Base-by-base conservation (phyloP, 2,113 vertebrate species). In the Garra rufa region DNA sequence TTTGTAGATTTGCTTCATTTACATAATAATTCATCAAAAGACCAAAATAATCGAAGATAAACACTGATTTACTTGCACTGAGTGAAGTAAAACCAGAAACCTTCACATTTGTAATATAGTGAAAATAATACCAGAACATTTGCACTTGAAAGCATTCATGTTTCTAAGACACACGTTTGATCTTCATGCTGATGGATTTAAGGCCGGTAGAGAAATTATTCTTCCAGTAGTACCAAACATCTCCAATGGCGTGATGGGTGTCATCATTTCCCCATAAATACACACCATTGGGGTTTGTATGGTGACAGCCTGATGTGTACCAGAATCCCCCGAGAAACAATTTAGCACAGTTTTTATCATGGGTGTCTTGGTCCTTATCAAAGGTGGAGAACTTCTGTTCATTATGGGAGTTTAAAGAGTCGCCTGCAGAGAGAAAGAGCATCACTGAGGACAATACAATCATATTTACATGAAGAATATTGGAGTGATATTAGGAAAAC, bases 341-440 rank as follows among this genome's bases (percentile, higher is more conserved):
- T 9, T 90, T 90, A 0, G 95, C 94, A 0, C 96, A 96, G 89
- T 95, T 95, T 0, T 34, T 14, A 3, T 3, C 52, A 65, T 74
- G 30, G 38, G 46, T 2, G 67, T 96, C 95, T 85, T 95, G 95
- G 85, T 96, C 94, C 17, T 93, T 92, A 92, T 96, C 94, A 0
- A 93, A 96, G 0, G 94, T 96, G 59, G 94, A 94, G 90, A 96
- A 96, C 88, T 94, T 95, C 93, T 94, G 95, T 34, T 92, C 91
- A 0, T 91, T 93, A 74, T 94, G 92, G 24, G 61, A 70, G 48
- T 85, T 19, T 19, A 96, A 75, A 61, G 94, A 93, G 85, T 97
- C 94, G 0, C 95, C 94, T 96, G 83, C 1, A 48, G 28, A 41
- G 26, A 67, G n/a, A 24, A 71, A 2, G 1, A 63, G 3, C 1